phyloP scores from a whole-genome alignment of 2,888 invertebrate species.

The Athalia circularis region DNA sequence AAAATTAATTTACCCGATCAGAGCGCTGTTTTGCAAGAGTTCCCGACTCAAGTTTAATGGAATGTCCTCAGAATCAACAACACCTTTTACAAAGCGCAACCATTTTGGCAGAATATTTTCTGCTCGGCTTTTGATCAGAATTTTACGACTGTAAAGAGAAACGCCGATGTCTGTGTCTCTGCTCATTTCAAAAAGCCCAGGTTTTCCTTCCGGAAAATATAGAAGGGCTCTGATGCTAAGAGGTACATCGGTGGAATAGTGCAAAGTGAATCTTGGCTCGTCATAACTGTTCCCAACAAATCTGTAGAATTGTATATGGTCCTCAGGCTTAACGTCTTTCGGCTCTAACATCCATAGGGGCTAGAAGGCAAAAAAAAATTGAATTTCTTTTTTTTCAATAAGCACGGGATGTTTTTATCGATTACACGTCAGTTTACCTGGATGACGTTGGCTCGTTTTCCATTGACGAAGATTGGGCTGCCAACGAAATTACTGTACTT shows the following conservation, averaged over 20 bases:
- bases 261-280: slow-evolving; percentile 90
- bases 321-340: slow-evolving; percentile 88
- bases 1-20: slow-evolving; percentile 82
- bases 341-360: slow-evolving; percentile 96
- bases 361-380: slow-evolving; percentile 72
- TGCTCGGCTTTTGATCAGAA: slow-evolving; percentile 93
- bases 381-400: slow-evolving; percentile 38
- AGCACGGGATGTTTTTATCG: not conserved
- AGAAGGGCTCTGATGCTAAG: slow-evolving; percentile 92
- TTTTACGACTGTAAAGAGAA: slow-evolving; percentile 92
- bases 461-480: slow-evolving; percentile 93
- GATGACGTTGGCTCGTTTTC: slow-evolving; percentile 90
- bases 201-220: slow-evolving; percentile 96
- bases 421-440: slow-evolving; percentile 76
- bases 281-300: slow-evolving; percentile 92
- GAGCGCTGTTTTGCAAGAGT: slow-evolving; percentile 92
- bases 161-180: slow-evolving; percentile 90
- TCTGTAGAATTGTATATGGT: slow-evolving; percentile 95
- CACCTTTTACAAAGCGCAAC: slow-evolving; percentile 97
- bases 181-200: slow-evolving; percentile 92
- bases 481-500: slow-evolving; percentile 99
- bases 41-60: slow-evolving; percentile 97
- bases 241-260: slow-evolving; percentile 95
- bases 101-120: slow-evolving; percentile 95
- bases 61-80: slow-evolving; percentile 99